These are phyloP conservation scores for Melanogrammus aeglefinus DNA, from an alignment of 2,797 vertebrate genomes.

Conservation along the genomic window DNA sequence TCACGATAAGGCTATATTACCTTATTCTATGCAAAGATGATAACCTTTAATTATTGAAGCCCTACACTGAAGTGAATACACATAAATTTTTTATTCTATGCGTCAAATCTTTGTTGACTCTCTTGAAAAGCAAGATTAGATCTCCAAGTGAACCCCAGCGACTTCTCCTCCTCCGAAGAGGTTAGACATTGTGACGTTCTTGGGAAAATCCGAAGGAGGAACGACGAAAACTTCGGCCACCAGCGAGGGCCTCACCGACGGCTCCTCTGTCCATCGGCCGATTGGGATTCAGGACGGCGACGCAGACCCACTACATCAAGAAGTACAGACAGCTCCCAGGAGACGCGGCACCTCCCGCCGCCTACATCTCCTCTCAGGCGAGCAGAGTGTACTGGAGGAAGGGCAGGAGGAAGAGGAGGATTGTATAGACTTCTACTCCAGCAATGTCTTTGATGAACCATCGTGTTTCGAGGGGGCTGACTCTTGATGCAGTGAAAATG, in stretches of 20 bases:
- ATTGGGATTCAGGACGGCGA: neutral
- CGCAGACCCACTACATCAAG: conserved; percentile 73
- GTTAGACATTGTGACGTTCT: neutral
- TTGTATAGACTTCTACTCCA: conserved; percentile 56
- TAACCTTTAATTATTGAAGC: too few relatives aligned
- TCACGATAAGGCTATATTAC: too few relatives aligned
- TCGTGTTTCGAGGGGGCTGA: conserved; percentile 70
- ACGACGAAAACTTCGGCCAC: neutral
- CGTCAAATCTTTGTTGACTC: neutral
- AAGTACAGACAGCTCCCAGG: conserved; percentile 65
- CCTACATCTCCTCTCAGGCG: conserved; percentile 69
- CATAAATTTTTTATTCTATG: neutral
- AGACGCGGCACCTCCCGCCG: conserved; percentile 36
- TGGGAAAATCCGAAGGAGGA: conserved; percentile 52
- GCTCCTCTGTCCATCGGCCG: neutral
- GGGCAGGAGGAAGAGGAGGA: conserved; percentile 53
- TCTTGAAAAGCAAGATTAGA: conserved; percentile 42
- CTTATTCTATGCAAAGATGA: too few relatives aligned
- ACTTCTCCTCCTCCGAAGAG: conserved; percentile 15
- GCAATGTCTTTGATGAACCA: conserved; percentile 39
- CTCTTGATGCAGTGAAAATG: conserved; percentile 82
- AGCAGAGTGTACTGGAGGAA: conserved; percentile 35
- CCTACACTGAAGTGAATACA: too few relatives aligned
- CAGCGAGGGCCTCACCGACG: neutral
- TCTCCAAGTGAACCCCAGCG: conserved; percentile 47